phyloP scores from a whole-genome alignment of 2,797 vertebrate genomes.

The Aphelocoma californica region DNA sequence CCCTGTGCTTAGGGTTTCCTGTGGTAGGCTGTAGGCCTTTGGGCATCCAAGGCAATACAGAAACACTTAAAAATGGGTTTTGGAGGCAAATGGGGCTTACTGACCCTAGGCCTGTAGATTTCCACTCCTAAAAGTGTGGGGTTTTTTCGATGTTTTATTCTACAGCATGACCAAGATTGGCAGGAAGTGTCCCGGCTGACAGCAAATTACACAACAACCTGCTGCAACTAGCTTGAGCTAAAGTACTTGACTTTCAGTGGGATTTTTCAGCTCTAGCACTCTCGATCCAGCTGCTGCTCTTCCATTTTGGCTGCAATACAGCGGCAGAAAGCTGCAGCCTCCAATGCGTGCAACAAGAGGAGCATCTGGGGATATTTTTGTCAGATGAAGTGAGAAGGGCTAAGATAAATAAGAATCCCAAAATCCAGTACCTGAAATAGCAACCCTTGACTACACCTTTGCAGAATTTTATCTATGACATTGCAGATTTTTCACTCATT shows the following conservation, averaged over 20 bases:
- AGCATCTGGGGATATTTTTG: neutral
- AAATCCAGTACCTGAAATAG: neutral
- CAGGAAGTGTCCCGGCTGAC: neutral
- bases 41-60: neutral
- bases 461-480: neutral
- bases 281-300: neutral
- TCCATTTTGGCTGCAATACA: neutral
- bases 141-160: rapidly evolving
- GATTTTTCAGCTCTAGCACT: neutral
- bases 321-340: neutral
- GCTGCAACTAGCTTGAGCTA: neutral
- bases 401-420: neutral
- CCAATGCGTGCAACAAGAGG: neutral
- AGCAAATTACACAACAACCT: neutral
- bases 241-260: neutral
- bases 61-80: neutral
- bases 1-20: neutral
- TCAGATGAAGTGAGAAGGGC: neutral
- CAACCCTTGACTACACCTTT: neutral
- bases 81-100: neutral
- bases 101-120: neutral
- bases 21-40: neutral
- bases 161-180: neutral
- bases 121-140: neutral
- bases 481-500: neutral